Evolutionary conservation across 2,888 invertebrate species (phyloP), one percentile per base, ranked within the genome.

Genomic region (Agonopterix heracliana): DNA sequence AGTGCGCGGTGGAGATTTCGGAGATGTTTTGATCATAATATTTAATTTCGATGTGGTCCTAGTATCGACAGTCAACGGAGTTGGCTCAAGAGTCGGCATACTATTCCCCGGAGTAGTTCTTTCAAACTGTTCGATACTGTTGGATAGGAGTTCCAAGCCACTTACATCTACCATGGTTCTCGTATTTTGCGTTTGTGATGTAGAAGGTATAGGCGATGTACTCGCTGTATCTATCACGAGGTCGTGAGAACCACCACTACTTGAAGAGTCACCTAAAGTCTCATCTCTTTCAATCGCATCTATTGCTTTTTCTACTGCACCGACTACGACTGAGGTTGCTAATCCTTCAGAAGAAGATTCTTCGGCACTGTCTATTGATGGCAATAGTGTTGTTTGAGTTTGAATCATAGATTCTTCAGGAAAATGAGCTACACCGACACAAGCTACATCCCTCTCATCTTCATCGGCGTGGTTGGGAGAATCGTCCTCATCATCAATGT

Each of bases 111-210:
- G 75, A 41, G 81, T 85, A 0, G 85, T 84, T 47, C 90, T 90
- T 65, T 93, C 93, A 60, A 93, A 93, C 62, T 95, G 94, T 49
- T 94, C 95, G 52, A 96, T 95, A 70, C 96, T 96, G 65, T 96
- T 96, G 0, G 96, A 96, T 17, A 96, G 75, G 41, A 96, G 78
- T 71, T 96, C 95, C 35, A 96, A 78, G 0, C 96, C 96, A 59
- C 95, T 95, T 7, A 95, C 81, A 69, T 96, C 95, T 0, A 94
- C 92, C 11, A 75, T 72, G 1, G 74, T 71, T 34, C 76, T 63
- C 1, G 70, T 38, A 2, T 68, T 57, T 38, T 64, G 65, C 12
- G 60, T 51, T 0, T 61, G 36, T 5, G 55, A 44, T 11, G 51
- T 5, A 4, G 64, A 67, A n/a, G 67, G 62, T 2, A 77, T 54